Evolutionary conservation across 2,797 vertebrate genomes (phyloP).

Genomic region (Syndactyla subalaris): DNA sequence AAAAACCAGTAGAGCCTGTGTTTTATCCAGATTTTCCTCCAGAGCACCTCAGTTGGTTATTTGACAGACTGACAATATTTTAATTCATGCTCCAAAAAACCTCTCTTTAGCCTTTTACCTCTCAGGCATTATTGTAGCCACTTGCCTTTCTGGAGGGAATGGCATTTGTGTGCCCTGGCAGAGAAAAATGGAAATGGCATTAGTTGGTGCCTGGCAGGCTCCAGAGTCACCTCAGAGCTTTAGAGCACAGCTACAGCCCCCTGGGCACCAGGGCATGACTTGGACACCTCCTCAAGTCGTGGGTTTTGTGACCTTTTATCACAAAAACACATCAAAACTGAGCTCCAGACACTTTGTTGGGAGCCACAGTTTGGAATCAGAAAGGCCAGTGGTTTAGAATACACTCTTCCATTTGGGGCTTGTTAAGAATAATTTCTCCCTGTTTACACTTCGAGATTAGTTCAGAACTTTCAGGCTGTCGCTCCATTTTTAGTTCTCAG

Average conservation of each 20-base stretch:
- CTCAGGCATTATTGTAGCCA: background rate
- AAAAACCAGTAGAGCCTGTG: slow-evolving; percentile 4
- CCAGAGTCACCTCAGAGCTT: background rate
- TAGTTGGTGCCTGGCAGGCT: background rate
- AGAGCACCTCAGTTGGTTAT: background rate
- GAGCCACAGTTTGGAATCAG: background rate
- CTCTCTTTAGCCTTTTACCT: background rate
- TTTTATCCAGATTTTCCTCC: background rate
- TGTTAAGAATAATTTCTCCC: slow-evolving; percentile 11
- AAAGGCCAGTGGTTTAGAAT: background rate
- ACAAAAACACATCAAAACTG: slow-evolving; percentile 7
- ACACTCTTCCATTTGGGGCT: background rate
- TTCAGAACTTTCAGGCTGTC: background rate
- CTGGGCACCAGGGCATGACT: background rate
- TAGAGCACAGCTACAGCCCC: background rate
- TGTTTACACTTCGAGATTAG: slow-evolving; percentile 21
- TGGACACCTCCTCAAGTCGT: background rate
- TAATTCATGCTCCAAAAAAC: background rate
- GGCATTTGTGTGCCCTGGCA: background rate
- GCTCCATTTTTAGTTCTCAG: slow-evolving; percentile 1
- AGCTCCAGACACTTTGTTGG: background rate
- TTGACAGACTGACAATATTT: slow-evolving; percentile 4
- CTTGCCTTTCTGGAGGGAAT: background rate
- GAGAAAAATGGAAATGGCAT: background rate
- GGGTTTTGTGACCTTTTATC: background rate